Conservation (phyloP, 2,888 invertebrate species). For the Hecatera dysodea region DNA sequence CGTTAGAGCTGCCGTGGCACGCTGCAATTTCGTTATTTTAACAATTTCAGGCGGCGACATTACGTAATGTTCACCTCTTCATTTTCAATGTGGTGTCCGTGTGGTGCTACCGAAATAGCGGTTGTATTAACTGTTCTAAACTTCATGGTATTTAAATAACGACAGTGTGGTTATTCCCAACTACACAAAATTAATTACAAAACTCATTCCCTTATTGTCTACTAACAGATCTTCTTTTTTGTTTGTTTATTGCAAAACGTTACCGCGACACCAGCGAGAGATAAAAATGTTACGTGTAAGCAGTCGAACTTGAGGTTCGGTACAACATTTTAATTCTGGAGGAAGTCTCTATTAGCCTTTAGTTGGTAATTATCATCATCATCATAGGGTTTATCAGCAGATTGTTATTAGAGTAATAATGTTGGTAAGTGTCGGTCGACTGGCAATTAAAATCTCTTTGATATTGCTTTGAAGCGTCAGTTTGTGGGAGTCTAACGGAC, state of each 20-base stretch:
- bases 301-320: slow-evolving; percentile 27
- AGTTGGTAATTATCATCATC: slow-evolving; percentile 70
- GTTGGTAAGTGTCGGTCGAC: slow-evolving; percentile 76
- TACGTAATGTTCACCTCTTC: slow-evolving; percentile 46
- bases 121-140: slow-evolving; percentile 21
- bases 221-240: slow-evolving; percentile 1
- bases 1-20: slow-evolving; percentile 60
- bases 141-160: slow-evolving; percentile 30
- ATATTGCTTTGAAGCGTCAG: slow-evolving; percentile 81
- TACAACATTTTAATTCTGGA: slow-evolving; percentile 39
- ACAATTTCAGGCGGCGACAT: slow-evolving; percentile 47
- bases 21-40: slow-evolving; percentile 65
- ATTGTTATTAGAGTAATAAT: slow-evolving; percentile 74
- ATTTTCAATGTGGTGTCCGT: slow-evolving; percentile 57
- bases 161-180: slow-evolving; percentile 2
- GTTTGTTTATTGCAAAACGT: slow-evolving; percentile 29
- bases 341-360: slow-evolving; percentile 56
- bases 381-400: slow-evolving; percentile 69
- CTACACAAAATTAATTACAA: slow-evolving; percentile 8
- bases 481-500: slow-evolving; percentile 78
- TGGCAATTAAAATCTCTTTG: slow-evolving; percentile 85
- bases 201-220: slow-evolving; percentile 6
- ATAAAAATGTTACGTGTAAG: slow-evolving; percentile 40
- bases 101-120: slow-evolving; percentile 22
- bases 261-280: slow-evolving; percentile 5